These are phyloP conservation scores for Labeo catla DNA, from an alignment of 2,113 vertebrate species.

Conservation along the genomic window DNA sequence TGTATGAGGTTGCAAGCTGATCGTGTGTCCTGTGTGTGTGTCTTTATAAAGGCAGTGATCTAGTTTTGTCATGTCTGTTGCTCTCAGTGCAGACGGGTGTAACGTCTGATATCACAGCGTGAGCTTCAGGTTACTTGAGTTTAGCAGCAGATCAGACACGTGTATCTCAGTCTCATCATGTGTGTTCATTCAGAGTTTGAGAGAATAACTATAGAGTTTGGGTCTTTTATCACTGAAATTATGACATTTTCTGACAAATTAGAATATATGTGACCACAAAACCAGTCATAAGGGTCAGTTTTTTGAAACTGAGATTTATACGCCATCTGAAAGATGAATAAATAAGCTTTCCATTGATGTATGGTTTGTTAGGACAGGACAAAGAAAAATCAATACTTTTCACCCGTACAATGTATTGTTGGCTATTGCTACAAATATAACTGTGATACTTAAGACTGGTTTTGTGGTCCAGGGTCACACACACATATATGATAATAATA, in stretches of 20 bases:
- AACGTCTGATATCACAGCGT: neutral
- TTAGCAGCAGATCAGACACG: neutral
- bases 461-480: too few species aligned
- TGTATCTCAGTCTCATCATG: neutral
- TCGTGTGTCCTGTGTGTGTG: neutral
- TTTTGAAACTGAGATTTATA: too few species aligned
- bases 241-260: neutral
- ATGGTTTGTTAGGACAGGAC: too few species aligned
- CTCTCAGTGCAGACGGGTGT: neutral
- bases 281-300: too few species aligned
- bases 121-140: neutral
- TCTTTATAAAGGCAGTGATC: neutral
- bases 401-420: too few species aligned
- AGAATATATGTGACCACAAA: too few species aligned
- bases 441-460: too few species aligned
- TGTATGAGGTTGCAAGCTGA: neutral
- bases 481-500: too few species aligned
- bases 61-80: neutral
- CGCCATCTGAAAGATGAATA: too few species aligned
- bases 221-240: neutral
- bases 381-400: too few species aligned
- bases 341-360: too few species aligned
- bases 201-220: neutral
- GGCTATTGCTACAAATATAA: too few species aligned
- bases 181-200: neutral